Evolutionary conservation across 92 coral and sea anemone genomes (phyloP), one percentile per base, ranked within the genome.

Genomic region (Zoanthus solanderi): DNA sequence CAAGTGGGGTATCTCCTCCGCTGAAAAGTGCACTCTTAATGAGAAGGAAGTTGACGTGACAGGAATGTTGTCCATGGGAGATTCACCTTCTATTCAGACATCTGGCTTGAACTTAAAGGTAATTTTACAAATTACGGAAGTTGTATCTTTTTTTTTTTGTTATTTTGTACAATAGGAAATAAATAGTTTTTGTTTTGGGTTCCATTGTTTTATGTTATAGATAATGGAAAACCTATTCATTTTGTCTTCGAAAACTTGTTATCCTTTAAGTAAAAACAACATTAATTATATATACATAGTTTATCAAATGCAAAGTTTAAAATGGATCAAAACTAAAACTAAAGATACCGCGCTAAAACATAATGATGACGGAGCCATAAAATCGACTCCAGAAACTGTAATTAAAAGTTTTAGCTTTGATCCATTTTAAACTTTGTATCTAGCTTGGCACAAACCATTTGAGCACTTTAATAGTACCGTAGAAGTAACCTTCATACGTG

Each of bases 1-100:
- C 37, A 92, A 92, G 76, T 97, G 99, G 99, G 98, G 99, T 5
- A 92, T 97, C 31, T 95, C 98, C 45, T 84, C 94, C 0, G 23
- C 80, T 9, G 9, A 94, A 1, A 91, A 87, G 14, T 97, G 99
- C 72, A 88, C 98, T 7, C 83, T 97, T 34, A 84, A 94, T 58
- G 95, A 90, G 17, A 84, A 89, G 47, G 98, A 97, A 58, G 94
- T 89, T 29, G 95, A 97, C 86, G 86, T 95, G 47, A 85, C 93
- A 8, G 90, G 95, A 11, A 6, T 95, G 91, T 88, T 91, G 53
- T 88, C 95, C n/a, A 78, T 97, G 13, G 99, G 99, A 3, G 96
- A 97, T 76, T 91, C 97, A 8, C 76, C 78, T 17, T 87, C 99
- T 1, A 94, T 97, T 14, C 98, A 97, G 76, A 94, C 91, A 45